Conservation (phyloP, 2,113 vertebrate genomes). For the Anthoscopus minutus region DNA sequence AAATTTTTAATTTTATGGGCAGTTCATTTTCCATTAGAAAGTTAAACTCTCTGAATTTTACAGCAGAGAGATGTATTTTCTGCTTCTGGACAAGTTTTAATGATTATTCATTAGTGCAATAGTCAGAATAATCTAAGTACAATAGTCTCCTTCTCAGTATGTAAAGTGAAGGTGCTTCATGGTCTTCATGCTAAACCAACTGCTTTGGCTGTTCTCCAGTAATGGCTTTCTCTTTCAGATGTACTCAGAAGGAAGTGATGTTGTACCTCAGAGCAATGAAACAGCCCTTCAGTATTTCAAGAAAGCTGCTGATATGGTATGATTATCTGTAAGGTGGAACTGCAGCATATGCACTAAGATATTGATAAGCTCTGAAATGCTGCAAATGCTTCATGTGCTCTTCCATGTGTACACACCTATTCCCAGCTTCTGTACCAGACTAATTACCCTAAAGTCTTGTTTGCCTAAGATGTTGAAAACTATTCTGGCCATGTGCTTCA, state of each 20-base stretch:
- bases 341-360: neutral
- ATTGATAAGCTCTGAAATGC: neutral
- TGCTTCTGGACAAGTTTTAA: neutral
- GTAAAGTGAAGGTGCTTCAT: neutral
- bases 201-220: neutral
- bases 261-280: conserved; percentile 92
- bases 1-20: neutral
- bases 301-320: conserved; percentile 95
- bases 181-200: neutral
- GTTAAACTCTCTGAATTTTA: neutral
- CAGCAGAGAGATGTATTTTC: neutral
- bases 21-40: neutral
- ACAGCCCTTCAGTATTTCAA: conserved; percentile 96
- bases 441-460: neutral
- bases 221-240: conserved; percentile 76
- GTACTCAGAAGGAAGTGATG: conserved; percentile 96
- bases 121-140: neutral
- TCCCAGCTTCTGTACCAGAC: neutral
- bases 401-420: neutral
- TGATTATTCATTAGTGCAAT: neutral
- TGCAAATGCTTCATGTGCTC: neutral
- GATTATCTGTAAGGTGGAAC: neutral
- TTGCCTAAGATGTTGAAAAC: neutral
- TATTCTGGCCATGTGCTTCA: neutral
- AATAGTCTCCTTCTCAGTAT: neutral